A percentile compares a stretch with the other conserved stretches of the same genome.
Evolutionary conservation across 2,113 vertebrate genomes (phyloP).

Genomic region (Ellobius talpinus): DNA sequence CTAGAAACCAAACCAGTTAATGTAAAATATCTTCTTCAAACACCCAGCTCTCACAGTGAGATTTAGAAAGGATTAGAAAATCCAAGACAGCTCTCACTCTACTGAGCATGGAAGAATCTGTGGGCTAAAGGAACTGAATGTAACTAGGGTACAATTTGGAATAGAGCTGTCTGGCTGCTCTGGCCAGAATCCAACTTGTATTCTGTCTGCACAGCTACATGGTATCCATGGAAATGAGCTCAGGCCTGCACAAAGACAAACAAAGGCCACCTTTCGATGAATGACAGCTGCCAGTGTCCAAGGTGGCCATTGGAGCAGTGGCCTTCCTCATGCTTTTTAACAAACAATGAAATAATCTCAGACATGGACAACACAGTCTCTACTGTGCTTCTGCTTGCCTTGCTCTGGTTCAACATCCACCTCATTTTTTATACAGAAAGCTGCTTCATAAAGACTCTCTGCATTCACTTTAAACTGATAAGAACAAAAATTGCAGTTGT

Average conservation of each 20-base stretch:
- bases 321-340: conserved; percentile 69
- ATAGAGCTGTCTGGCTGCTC: conserved; percentile 79
- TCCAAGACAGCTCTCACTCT: background rate
- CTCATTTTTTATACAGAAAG: conserved; percentile 40
- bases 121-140: conserved; percentile 25
- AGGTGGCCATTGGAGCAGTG: background rate
- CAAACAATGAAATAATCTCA: conserved; percentile 58
- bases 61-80: conserved; percentile 9
- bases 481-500: conserved; percentile 59
- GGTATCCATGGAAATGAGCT: conserved; percentile 87
- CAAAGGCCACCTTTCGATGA: conserved; percentile 84
- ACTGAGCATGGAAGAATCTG: background rate
- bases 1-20: background rate
- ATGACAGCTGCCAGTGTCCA: conserved; percentile 77
- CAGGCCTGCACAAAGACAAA: conserved; percentile 80
- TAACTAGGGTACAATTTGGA: conserved; percentile 77
- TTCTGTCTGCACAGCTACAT: conserved; percentile 79
- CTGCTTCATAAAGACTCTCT: conserved; percentile 1
- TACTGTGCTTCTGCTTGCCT: background rate
- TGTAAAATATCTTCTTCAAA: conserved; percentile 14
- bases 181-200: conserved; percentile 79
- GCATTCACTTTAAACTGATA: conserved; percentile 66
- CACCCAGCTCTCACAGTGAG: background rate
- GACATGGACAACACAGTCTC: background rate
- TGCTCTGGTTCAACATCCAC: conserved; percentile 48